Evolutionary conservation across 1,140 invertebrate genomes (phyloP).

Genomic region (Habropoda laboriosa): DNA sequence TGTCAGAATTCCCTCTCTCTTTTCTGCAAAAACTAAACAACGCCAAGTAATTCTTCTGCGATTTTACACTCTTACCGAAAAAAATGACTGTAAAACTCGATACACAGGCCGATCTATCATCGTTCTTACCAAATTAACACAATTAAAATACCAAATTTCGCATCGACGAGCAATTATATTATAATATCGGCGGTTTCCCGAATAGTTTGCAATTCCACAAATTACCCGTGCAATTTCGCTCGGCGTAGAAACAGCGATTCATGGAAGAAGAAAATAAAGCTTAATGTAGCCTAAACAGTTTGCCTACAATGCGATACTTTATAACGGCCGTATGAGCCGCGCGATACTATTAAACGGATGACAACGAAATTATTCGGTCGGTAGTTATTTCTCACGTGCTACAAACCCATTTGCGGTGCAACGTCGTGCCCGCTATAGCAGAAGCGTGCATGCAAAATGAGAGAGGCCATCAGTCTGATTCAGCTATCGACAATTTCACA

Average conservation of each 20-base stretch:
- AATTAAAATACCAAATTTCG: too few relatives aligned
- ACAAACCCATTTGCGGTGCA: constrained; percentile 54
- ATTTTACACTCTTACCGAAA: not conserved
- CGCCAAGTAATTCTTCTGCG: not conserved
- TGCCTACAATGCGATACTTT: constrained; percentile 29
- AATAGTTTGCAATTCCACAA: not conserved
- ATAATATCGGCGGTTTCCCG: not conserved
- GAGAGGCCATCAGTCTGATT: constrained; percentile 41
- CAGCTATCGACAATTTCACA: constrained; percentile 46
- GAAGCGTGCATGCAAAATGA: constrained; percentile 50
- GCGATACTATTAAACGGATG: constrained; percentile 60
- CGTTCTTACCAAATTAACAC: constrained; percentile 6
- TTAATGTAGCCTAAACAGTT: constrained; percentile 32
- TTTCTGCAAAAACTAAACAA: not conserved
- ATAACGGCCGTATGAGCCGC: constrained; percentile 30
- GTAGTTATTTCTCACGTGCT: constrained; percentile 59
- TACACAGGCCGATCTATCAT: too few relatives aligned
- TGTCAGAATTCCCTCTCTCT: not conserved
- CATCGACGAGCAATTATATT: not conserved
- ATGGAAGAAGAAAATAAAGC: constrained; percentile 15
- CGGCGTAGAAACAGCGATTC: not conserved
- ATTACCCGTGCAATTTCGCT: not conserved
- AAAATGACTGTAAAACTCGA: not conserved
- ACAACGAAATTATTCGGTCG: constrained; percentile 64
- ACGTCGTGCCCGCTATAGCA: constrained; percentile 2